Base-by-base conservation (phyloP, 2,797 vertebrate species). In the Hypotaenidia philippensis region DNA sequence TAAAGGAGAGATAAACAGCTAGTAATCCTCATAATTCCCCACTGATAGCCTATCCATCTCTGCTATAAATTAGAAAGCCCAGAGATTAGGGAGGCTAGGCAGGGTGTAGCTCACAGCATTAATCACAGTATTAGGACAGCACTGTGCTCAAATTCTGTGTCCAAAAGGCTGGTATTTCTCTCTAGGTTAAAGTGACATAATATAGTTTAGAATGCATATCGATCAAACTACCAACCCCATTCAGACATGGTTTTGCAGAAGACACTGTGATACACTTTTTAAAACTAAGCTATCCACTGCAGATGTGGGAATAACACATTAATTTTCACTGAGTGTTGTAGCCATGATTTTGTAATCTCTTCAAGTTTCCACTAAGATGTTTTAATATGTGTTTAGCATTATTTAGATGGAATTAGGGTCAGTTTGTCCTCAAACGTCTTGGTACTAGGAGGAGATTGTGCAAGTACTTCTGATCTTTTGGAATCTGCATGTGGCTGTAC, bases 11-110 rank as follows among this genome's bases (percentile, higher is more conserved):
- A 98, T 98, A 97, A 97, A 98, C 97, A 97, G 94, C 90, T 93
- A 97, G 94, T 98, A 98, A 96, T 98, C 97, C 97, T 98, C 94
- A 89, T 97, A 97, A 98, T 98, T 97, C 98, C 93, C 96, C 92
- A 97, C 96, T 97, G 97, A 98, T 98, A 98, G 89, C 96, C 97
- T 96, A 95, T 97, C 97, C 97, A 98, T 97, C 97, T 98, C 98
- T 95, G 69, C 89, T 96, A 90, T 94, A 98, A 96, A 98, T 98
- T 97, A 98, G 97, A 97, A 91, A 96, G 97, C 92, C 96, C 90
- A 87, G 94, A 97, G 97, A 98, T 98, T 97, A 98, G 96, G 88
- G 96, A 89, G 95, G 69, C 91, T 96, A 85, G 84, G 86, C 85
- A 91, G 90, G 71, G 93, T 90, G 80, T 91, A 97, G 92, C 93